These are phyloP conservation scores for Pinna nobilis DNA, from an alignment of 1,140 invertebrate genomes.

Conservation along the genomic window DNA sequence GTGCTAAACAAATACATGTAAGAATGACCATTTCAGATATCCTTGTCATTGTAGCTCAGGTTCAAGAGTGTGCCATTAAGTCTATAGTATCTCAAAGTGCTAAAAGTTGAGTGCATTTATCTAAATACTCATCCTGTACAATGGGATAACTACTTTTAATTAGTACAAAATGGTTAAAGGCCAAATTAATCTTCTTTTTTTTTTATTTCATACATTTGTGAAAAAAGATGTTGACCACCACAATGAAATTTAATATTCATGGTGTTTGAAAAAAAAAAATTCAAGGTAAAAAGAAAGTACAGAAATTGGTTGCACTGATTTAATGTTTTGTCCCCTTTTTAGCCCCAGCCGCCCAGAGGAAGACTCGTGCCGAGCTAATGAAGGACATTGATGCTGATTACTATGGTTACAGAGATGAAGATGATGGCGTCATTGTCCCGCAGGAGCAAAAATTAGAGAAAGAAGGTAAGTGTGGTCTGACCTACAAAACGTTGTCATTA, in stretches of 20 bases:
- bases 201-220: too few relatives aligned
- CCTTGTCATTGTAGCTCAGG: too few relatives aligned
- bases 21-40: too few relatives aligned
- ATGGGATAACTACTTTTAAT: too few relatives aligned
- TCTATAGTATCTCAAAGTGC: too few relatives aligned
- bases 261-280: not conserved
- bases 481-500: not conserved
- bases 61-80: too few relatives aligned
- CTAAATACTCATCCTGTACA: too few relatives aligned
- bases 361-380: conserved; percentile 97
- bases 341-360: conserved; percentile 87
- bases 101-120: too few relatives aligned
- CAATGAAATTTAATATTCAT: not conserved
- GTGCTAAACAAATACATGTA: too few relatives aligned
- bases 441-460: conserved; percentile 89
- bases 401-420: conserved; percentile 98
- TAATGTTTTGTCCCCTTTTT: conserved; percentile 27
- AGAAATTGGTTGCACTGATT: not conserved
- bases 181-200: too few relatives aligned
- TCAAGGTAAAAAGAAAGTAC: not conserved
- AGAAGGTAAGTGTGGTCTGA: conserved; percentile 68
- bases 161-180: too few relatives aligned
- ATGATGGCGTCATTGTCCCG: conserved; percentile 95
- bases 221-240: too few relatives aligned
- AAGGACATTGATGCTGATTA: conserved; percentile 98